These are phyloP conservation scores for Oncorhynchus keta DNA, from an alignment of 2,113 vertebrate species.

Conservation along the genomic window DNA sequence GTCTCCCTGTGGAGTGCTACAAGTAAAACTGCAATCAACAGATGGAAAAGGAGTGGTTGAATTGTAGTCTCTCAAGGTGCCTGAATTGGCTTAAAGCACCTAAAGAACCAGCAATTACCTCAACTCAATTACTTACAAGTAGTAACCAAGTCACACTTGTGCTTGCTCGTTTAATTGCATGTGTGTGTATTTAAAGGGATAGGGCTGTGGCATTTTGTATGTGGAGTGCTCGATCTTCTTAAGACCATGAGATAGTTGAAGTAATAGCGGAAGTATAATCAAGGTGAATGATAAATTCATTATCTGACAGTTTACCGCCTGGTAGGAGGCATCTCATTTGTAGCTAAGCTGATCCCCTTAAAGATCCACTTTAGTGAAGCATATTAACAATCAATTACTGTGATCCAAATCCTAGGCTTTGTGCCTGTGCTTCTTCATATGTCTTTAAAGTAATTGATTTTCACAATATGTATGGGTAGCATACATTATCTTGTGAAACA, in stretches of 20 bases:
- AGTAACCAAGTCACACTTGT: neutral
- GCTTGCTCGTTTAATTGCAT: neutral
- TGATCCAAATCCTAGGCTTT: neutral
- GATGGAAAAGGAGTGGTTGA: neutral
- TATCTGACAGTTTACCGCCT: conserved; percentile 5
- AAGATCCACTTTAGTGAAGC: conserved; percentile 12
- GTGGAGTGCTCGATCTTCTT: neutral
- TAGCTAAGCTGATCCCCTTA: conserved; percentile 4
- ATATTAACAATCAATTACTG: conserved; percentile 20
- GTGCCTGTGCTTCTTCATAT: neutral
- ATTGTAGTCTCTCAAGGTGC: neutral
- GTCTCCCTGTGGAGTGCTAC: neutral
- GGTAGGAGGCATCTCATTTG: conserved; percentile 9
- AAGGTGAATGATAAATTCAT: conserved; percentile 25
- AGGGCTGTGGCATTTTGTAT: too few relatives aligned
- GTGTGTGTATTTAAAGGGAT: neutral
- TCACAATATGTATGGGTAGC: neutral
- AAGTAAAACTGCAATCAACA: neutral
- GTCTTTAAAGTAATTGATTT: neutral
- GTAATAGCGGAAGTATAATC: neutral
- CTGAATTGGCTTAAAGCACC: neutral
- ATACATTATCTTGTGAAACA: too few relatives aligned
- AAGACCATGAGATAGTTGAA: neutral
- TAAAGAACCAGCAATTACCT: neutral
- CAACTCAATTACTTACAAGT: neutral